Evolutionary conservation across 2,888 invertebrate genomes (phyloP).

Genomic region (Aporophyla lueneburgensis): DNA sequence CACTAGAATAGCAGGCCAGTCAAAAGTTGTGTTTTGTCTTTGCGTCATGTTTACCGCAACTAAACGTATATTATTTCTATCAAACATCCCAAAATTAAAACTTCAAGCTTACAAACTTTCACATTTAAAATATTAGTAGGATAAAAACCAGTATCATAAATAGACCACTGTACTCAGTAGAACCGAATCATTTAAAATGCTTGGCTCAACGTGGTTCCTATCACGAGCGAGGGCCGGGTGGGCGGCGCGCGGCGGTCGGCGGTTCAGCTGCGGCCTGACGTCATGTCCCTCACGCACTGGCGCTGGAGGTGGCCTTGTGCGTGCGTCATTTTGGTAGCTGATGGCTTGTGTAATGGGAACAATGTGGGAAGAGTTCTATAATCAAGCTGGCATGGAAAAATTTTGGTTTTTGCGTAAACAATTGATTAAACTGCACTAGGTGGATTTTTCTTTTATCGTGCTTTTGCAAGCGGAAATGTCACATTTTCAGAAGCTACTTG

Average conservation of each 20-base stretch:
- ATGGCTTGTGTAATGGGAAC: conserved; percentile 23
- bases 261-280: conserved; percentile 48
- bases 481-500: neutral
- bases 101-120: no score
- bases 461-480: neutral
- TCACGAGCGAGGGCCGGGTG: conserved; percentile 29
- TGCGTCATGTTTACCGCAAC: no score
- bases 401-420: neutral
- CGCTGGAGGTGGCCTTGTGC: conserved; percentile 39
- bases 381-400: neutral
- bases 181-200: conserved; percentile 19
- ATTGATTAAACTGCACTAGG: neutral
- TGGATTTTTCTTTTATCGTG: neutral
- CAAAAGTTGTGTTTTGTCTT: no score
- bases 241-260: conserved; percentile 42
- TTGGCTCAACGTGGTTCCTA: conserved; percentile 11
- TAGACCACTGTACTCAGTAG: neutral
- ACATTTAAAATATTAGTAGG: no score
- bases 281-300: conserved; percentile 49
- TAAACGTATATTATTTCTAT: no score
- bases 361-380: conserved; percentile 10
- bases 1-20: no score
- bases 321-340: conserved; percentile 43
- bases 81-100: no score
- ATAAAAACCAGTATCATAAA: no score